Evolutionary conservation across 2,888 invertebrate species (phyloP).

Genomic region (Stenoptilia bipunctidactyla): DNA sequence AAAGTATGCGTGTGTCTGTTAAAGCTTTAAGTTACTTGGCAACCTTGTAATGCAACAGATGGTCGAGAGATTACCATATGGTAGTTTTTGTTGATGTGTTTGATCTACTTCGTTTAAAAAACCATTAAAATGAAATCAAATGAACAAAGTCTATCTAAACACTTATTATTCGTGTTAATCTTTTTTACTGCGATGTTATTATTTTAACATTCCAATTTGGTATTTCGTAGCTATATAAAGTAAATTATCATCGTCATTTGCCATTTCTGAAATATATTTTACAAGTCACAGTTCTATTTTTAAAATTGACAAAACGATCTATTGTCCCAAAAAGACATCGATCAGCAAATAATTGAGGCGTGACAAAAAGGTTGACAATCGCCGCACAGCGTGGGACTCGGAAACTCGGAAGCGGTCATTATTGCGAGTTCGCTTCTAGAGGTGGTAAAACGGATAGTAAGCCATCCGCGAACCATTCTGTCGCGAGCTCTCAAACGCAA

Average conservation of each 20-base stretch:
- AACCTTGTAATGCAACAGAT: no score
- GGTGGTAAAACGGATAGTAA: slow-evolving; percentile 25
- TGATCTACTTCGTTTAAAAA: slow-evolving; percentile 1
- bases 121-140: no score
- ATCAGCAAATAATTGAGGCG: slow-evolving; percentile 10
- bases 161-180: no score
- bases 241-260: no score
- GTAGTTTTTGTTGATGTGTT: slow-evolving; percentile 7
- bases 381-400: slow-evolving; percentile 16
- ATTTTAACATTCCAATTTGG: no score
- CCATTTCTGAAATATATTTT: no score
- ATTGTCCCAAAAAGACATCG: slow-evolving; percentile 3
- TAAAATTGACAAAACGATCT: background rate
- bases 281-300: no score
- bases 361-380: slow-evolving; percentile 15
- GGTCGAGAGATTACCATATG: slow-evolving; percentile 4
- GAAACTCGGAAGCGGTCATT: slow-evolving; percentile 13
- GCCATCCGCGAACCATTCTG: slow-evolving; percentile 43
- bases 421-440: slow-evolving; percentile 10
- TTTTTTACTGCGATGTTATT: no score
- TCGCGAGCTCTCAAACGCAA: slow-evolving; percentile 22
- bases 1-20: no score
- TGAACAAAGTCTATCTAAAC: no score
- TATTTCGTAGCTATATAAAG: no score
- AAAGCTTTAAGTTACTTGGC: no score